These are phyloP conservation scores for Heliopora coerulea DNA, from an alignment of 92 coral and sea anemone genomes.

Conservation along the genomic window DNA sequence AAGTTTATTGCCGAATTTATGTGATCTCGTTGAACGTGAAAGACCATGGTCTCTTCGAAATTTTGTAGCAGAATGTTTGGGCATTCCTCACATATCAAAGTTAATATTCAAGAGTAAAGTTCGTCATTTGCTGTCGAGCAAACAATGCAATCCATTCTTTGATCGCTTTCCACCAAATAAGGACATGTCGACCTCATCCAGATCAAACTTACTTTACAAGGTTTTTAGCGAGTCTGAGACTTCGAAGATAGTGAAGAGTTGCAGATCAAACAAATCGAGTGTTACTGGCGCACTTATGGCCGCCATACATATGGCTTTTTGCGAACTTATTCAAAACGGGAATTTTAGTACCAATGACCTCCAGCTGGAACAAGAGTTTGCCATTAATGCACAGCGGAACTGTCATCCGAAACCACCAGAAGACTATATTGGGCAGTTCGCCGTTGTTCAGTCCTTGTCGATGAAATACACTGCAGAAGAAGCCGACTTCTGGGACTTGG, in stretches of 20 bases:
- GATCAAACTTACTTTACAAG: not conserved
- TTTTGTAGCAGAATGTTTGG: not conserved
- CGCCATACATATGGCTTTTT: not conserved
- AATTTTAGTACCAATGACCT: not conserved
- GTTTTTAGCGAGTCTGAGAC: not conserved
- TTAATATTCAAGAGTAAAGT: not conserved
- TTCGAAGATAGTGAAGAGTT: not conserved
- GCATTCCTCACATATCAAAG: not conserved
- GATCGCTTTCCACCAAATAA: not conserved
- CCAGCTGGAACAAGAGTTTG: not conserved
- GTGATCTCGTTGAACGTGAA: not conserved
- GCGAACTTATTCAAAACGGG: not conserved
- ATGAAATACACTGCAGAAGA: not conserved
- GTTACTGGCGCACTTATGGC: too few species aligned
- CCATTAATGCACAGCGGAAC: not conserved
- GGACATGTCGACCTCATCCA: too few species aligned
- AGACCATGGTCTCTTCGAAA: not conserved
- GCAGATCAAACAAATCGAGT: not conserved
- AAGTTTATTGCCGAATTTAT: not conserved
- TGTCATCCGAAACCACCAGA: too few species aligned
- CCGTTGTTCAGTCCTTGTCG: not conserved
- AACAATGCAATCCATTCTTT: slow-evolving; percentile 5
- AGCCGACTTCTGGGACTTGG: not conserved
- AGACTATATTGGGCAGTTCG: slow-evolving; percentile 2
- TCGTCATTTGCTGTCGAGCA: not conserved